A percentile compares a stretch with the other conserved stretches of the same genome.
phyloP scores from a whole-genome alignment of 2,888 invertebrate species.

The Meloe dianella region DNA sequence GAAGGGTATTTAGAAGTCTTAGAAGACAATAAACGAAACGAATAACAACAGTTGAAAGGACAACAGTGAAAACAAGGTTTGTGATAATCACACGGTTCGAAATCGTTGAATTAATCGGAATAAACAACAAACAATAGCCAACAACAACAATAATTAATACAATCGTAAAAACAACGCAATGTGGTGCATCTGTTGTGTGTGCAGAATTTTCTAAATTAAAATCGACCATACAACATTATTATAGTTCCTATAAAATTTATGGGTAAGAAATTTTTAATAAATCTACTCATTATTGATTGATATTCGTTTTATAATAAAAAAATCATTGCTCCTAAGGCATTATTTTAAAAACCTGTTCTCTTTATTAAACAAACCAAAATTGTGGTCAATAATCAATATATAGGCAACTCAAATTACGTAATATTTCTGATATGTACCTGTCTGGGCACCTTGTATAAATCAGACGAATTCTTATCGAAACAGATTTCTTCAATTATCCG shows the following conservation, averaged over 20 bases:
- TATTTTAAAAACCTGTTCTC: not conserved
- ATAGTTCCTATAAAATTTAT: not conserved
- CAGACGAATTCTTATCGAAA: not conserved
- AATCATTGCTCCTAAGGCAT: not conserved
- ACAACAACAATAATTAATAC: not conserved
- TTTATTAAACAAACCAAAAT: not conserved
- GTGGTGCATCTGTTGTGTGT: not conserved
- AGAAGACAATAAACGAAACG: not conserved
- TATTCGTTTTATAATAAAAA: not conserved
- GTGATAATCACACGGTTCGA: not conserved
- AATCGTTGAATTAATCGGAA: not conserved
- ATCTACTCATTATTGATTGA: not conserved
- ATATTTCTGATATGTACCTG: not conserved
- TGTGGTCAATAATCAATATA: not conserved
- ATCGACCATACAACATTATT: not conserved
- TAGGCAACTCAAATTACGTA: constrained; percentile 7
- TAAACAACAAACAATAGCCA: not conserved
- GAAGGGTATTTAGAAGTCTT: not conserved
- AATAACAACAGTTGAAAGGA: not conserved
- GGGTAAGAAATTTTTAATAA: not conserved
- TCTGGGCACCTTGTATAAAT: not conserved
- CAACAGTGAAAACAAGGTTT: not conserved
- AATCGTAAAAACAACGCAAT: not conserved
- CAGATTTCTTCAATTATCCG: no score
- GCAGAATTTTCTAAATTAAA: not conserved